These are phyloP conservation scores for Eurosta solidaginis DNA, from an alignment of 1,140 invertebrate genomes.

Conservation along the genomic window DNA sequence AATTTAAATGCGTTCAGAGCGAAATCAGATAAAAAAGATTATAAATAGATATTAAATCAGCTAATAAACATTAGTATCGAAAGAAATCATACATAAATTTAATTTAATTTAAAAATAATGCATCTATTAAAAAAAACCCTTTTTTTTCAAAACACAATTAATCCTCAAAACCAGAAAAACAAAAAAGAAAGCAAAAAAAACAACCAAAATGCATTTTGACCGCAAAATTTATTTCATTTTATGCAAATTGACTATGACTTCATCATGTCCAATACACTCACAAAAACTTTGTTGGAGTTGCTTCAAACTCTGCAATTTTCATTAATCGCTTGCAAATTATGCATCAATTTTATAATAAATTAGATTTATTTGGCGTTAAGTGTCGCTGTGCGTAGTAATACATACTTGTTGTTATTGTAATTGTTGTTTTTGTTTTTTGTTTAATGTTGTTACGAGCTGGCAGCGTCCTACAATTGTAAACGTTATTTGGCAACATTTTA, in stretches of 20 bases:
- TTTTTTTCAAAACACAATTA: not conserved
- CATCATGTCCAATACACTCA: no score
- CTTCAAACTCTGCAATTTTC: not conserved
- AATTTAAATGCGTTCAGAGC: not conserved
- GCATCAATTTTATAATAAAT: conserved; percentile 13
- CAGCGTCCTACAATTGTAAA: no score
- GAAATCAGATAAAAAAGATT: not conserved
- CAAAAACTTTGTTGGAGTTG: no score
- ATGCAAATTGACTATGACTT: no score
- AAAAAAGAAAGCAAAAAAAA: no score
- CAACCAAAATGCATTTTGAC: no score
- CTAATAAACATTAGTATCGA: no score
- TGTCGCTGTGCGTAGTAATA: no score
- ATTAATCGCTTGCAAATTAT: conserved; percentile 11
- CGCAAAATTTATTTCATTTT: not conserved
- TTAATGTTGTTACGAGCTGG: not conserved
- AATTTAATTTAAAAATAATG: not conserved
- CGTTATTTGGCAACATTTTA: no score
- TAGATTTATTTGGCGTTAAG: not conserved
- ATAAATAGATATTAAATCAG: no score
- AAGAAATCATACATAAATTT: not conserved
- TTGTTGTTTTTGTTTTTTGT: not conserved
- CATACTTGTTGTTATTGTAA: no score
- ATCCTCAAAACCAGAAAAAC: no score
- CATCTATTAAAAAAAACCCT: not conserved